Conservation (phyloP, 2,797 vertebrate species). For the Lacerta agilis region DNA sequence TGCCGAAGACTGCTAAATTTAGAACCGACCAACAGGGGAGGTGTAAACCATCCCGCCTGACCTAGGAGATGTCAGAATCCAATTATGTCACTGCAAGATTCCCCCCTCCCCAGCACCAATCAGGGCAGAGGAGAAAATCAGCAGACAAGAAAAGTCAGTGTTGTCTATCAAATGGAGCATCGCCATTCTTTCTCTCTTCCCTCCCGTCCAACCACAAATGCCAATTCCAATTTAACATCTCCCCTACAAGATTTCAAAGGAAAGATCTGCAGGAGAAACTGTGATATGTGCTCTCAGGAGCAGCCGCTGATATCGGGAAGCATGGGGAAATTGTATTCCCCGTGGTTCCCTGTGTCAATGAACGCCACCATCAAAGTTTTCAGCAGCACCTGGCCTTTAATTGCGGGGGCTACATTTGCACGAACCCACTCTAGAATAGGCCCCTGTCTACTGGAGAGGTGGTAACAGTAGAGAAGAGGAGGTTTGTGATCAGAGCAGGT, state of each 20-base stretch:
- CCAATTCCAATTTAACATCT: not conserved
- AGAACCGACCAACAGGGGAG: conserved; percentile 48
- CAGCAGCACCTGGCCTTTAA: not conserved
- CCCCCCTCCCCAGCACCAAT: not conserved
- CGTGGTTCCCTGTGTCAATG: not conserved
- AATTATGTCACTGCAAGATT: not conserved
- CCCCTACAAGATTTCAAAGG: not conserved
- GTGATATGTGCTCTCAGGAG: no score
- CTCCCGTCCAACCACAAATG: no score
- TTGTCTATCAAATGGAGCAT: not conserved
- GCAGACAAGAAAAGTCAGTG: not conserved
- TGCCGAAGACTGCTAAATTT: conserved; percentile 68
- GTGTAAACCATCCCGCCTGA: conserved; percentile 39
- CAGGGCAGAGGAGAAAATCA: not conserved
- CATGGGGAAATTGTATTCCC: not conserved
- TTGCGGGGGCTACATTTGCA: not conserved
- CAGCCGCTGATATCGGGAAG: not conserved
- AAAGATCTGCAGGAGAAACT: not conserved
- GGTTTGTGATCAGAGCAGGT: not conserved
- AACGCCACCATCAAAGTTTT: not conserved
- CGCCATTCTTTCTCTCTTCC: not conserved
- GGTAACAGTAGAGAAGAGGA: not conserved
- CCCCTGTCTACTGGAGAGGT: no score
- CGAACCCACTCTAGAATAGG: not conserved
- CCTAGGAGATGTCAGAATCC: conserved; percentile 62